Percentiles rank a stretch among this genome's conserved stretches.
Conservation (phyloP, 2,113 vertebrate species). For the Callionymus lyra region DNA sequence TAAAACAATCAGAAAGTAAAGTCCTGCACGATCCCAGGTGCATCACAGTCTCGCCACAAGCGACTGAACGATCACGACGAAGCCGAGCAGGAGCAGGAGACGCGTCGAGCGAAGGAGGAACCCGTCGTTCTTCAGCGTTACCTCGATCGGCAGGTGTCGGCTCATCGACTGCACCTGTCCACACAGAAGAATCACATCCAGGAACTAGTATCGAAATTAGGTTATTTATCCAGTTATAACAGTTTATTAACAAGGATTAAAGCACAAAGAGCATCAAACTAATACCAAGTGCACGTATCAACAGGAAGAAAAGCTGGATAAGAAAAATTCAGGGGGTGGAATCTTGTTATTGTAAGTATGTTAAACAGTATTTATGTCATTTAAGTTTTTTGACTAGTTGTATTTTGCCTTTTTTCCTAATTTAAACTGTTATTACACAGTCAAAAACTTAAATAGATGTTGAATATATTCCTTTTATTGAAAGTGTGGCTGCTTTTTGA, state of each 20-base stretch:
- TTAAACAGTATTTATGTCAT: no score
- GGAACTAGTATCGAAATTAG: background rate
- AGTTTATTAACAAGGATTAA: background rate
- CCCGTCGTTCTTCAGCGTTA: slow-evolving; percentile 30
- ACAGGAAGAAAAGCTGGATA: background rate
- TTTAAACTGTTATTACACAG: no score
- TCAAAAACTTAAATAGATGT: no score
- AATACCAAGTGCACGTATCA: background rate
- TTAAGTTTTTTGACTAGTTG: no score
- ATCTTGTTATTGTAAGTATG: background rate
- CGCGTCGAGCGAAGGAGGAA: slow-evolving; percentile 19
- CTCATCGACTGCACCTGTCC: slow-evolving; percentile 36
- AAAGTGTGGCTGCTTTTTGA: no score
- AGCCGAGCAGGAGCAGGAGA: slow-evolving; percentile 18
- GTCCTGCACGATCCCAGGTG: no score
- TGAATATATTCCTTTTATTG: no score
- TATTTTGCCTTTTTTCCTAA: no score
- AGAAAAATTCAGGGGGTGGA: background rate
- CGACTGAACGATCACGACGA: slow-evolving; percentile 3
- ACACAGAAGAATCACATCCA: slow-evolving; percentile 1
- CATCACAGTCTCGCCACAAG: background rate
- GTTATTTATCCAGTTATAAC: background rate
- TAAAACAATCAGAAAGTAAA: background rate
- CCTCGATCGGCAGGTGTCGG: slow-evolving; percentile 34
- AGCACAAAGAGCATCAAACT: background rate